These are phyloP conservation scores for Campoletis sonorensis DNA, from an alignment of 1,140 invertebrate species.

Conservation along the genomic window DNA sequence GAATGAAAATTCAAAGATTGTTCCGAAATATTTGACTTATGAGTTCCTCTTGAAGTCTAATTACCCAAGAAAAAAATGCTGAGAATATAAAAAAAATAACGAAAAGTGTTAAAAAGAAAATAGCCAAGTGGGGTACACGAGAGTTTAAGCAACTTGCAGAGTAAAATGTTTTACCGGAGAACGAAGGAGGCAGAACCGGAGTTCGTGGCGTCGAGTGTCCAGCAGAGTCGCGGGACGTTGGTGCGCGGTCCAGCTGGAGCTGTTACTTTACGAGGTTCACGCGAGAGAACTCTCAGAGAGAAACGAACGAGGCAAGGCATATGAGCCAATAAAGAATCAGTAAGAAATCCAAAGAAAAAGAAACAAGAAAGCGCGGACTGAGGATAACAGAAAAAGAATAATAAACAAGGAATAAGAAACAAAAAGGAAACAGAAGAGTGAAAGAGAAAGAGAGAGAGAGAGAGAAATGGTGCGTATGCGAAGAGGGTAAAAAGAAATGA, in stretches of 20 bases:
- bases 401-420: background rate
- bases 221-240: background rate
- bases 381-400: background rate
- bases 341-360: constrained; percentile 14
- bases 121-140: too few species aligned
- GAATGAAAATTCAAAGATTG: too few species aligned
- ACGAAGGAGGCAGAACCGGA: background rate
- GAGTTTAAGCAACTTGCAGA: too few species aligned
- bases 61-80: too few species aligned
- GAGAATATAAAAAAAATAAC: too few species aligned
- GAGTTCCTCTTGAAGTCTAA: too few species aligned
- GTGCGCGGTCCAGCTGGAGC: background rate
- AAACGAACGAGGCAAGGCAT: constrained; percentile 32
- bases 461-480: background rate
- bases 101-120: too few species aligned
- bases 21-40: too few species aligned
- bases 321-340: constrained; percentile 44
- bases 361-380: background rate
- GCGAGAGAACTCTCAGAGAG: constrained; percentile 6
- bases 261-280: constrained; percentile 32
- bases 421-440: background rate
- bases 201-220: background rate
- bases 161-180: too few species aligned
- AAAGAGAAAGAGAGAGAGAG: background rate
- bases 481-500: background rate